phyloP scores from a whole-genome alignment of 1,140 invertebrate genomes.

The Drosophila biarmipes region DNA sequence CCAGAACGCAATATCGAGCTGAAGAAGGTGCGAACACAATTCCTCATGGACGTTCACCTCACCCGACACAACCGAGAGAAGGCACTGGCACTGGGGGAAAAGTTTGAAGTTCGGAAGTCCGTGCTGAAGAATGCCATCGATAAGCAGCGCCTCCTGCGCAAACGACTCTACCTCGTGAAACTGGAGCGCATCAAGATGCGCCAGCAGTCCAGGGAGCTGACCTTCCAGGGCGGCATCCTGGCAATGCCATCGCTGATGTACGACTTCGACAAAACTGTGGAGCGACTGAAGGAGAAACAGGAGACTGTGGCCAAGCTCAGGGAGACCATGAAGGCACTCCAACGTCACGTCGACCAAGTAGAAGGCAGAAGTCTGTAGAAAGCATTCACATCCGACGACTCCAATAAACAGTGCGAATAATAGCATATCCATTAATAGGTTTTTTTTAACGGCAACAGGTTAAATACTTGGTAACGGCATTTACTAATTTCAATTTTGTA shows the following conservation, averaged over 20 bases:
- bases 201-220: slow-evolving; percentile 37
- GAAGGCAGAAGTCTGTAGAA: slow-evolving; percentile 14
- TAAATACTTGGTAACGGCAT: no score
- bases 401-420: neutral
- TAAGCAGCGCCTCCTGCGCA: slow-evolving; percentile 9
- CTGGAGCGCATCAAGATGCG: slow-evolving; percentile 26
- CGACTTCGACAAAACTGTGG: slow-evolving; percentile 66
- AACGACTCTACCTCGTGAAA: slow-evolving; percentile 18
- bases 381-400: neutral
- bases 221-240: slow-evolving; percentile 61
- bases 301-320: slow-evolving; percentile 13
- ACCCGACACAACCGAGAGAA: slow-evolving; percentile 65
- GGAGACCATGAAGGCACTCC: slow-evolving; percentile 28
- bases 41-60: slow-evolving; percentile 52
- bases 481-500: no score
- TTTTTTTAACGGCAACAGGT: no score
- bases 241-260: slow-evolving; percentile 64
- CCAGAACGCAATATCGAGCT: slow-evolving; percentile 64
- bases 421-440: neutral
- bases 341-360: slow-evolving; percentile 6
- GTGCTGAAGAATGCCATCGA: neutral
- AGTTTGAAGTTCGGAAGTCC: neutral
- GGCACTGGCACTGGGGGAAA: slow-evolving; percentile 13
- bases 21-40: slow-evolving; percentile 32
- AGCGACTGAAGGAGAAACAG: slow-evolving; percentile 14